Base-by-base conservation (phyloP, 2,888 invertebrate species). In the Lordiphosa fenestrarum region DNA sequence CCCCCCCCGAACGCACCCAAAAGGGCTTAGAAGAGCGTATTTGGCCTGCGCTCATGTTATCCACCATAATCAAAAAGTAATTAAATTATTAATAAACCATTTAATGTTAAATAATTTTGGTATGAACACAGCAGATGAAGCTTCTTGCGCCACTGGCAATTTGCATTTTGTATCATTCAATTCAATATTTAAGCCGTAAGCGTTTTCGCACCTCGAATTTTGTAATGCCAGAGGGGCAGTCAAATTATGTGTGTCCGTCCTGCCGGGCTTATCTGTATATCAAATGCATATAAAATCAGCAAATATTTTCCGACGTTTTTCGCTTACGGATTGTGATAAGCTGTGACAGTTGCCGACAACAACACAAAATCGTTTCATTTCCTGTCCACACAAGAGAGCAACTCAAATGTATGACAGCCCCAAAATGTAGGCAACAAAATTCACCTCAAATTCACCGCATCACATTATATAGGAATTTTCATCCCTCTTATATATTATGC, bases 41-140 rank as follows among this genome's bases (percentile, higher is more conserved):
- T 82, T 69, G 67, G 65, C n/a, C n/a, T n/a, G n/a, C n/a, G n/a
- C n/a, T n/a, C n/a, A n/a, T n/a, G n/a, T n/a, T n/a, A n/a, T n/a
- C 81, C 66, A 72, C 82, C 84, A 80, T 84, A 82, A 82, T 82
- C 85, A 77, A 85, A 85, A 76, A 70, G 82, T 82, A 82, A 82
- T 82, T 82, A 85, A 82, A 85, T 82, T 84, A 82, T 85, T 85
- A 85, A 82, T 85, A 82, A 84, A 77, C 85, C 85, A 83, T 82
- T 85, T 83, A 73, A 82, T 84, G 72, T 72, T 72, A 81, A 81
- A 82, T 67, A 75, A 69, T 72, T 75, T 74, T 66, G 63, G 67
- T 71, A 56, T 57, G 42, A 59, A 39, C 42, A 47, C 41, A 50
- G 44, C 56, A 46, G 41, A 7, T 7, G 7, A 6, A 6, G 25